Evolutionary conservation across 2,797 vertebrate species (phyloP).

Genomic region (Choloepus didactylus): DNA sequence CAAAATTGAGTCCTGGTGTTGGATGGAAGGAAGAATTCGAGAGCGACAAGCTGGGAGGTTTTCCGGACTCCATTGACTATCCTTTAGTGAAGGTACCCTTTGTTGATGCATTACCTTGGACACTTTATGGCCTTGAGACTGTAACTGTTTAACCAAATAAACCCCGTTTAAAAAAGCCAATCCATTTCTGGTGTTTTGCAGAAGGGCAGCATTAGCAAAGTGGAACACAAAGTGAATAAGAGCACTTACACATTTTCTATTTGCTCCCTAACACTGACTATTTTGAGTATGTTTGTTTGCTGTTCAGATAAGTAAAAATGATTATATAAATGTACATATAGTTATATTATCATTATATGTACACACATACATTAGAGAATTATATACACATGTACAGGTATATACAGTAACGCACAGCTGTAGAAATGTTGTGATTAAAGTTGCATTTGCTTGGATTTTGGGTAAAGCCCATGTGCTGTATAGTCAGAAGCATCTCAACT

Average conservation of each 20-base stretch:
- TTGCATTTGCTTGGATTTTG: slow-evolving; percentile 13
- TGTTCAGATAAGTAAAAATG: not conserved
- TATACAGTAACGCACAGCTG: not conserved
- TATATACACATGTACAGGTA: not conserved
- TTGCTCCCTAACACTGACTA: slow-evolving; percentile 1
- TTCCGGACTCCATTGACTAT: too few species aligned
- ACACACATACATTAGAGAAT: slow-evolving; percentile 7
- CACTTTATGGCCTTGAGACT: too few species aligned
- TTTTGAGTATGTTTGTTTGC: slow-evolving; percentile 29
- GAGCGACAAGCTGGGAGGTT: too few species aligned
- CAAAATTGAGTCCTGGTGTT: too few species aligned
- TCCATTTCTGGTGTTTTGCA: too few species aligned
- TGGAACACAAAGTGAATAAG: not conserved
- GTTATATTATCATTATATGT: not conserved
- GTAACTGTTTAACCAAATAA: too few species aligned
- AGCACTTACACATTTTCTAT: not conserved
- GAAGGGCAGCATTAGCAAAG: too few species aligned
- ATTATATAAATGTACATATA: slow-evolving; percentile 7
- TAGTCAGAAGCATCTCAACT: not conserved
- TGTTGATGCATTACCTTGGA: too few species aligned
- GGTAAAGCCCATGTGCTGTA: not conserved
- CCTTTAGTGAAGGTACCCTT: too few species aligned
- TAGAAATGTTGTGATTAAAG: not conserved
- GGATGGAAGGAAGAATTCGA: too few species aligned
- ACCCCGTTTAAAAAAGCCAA: too few species aligned